Percentiles rank a stretch among this genome's conserved stretches.
These are phyloP conservation scores for Ceriagrion tenellum DNA, from an alignment of 2,888 invertebrate species.

Conservation along the genomic window DNA sequence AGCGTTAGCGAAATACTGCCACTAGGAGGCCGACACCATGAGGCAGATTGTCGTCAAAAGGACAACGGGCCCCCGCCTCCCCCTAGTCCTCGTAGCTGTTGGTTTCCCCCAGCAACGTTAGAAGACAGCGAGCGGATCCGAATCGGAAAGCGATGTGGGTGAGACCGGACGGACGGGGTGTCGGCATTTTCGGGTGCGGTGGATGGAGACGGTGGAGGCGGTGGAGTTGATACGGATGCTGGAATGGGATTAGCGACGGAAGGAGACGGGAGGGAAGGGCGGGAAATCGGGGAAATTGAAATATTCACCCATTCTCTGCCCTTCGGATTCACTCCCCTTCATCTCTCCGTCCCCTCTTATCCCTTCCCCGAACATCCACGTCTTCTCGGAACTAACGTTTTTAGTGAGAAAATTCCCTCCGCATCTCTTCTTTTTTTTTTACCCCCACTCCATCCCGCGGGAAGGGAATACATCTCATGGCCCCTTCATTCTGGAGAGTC, in stretches of 20 bases:
- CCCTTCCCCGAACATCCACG: neutral
- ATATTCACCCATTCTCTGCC: neutral
- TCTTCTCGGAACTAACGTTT: constrained; percentile 36
- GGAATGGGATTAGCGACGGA: neutral
- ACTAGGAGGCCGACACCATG: no score
- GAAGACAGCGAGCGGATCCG: neutral
- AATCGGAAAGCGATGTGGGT: neutral
- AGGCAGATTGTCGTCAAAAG: no score
- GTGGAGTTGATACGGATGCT: neutral
- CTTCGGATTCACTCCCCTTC: no score
- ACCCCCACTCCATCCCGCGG: neutral
- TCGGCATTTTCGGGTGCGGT: neutral
- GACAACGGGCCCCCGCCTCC: no score
- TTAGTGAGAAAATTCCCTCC: constrained; percentile 30
- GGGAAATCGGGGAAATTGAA: constrained; percentile 5
- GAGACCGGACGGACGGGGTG: neutral
- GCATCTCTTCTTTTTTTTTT: neutral
- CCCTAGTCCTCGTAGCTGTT: no score
- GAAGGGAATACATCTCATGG: constrained; percentile 38
- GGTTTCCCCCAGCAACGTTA: no score
- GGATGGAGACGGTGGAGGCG: neutral
- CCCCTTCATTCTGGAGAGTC: constrained; percentile 15
- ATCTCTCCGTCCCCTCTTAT: neutral
- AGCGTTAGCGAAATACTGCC: no score
- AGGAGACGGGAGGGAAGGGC: neutral